Base-by-base conservation (phyloP, 2,113 vertebrate species). In the Elephantulus edwardii region DNA sequence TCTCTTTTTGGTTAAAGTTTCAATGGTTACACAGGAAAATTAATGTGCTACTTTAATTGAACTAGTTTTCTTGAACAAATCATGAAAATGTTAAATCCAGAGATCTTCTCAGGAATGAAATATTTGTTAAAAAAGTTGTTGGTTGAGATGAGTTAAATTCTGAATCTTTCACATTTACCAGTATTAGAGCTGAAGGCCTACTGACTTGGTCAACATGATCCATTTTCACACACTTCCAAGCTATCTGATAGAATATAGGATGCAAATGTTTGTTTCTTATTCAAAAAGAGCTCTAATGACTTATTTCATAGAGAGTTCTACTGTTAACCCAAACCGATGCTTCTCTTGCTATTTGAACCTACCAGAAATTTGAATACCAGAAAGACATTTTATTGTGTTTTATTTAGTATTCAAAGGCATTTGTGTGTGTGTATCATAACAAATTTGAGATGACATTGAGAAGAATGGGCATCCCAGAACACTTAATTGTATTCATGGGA, bases 171-270 rank as follows among this genome's bases (percentile, higher is more conserved):
- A 79, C 93, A 74, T 95, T 94, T 93, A 88, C 11, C 52, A 90
- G 82, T 95, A 76, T 95, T 94, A 95, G 12, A 95, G 5, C 8
- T 80, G 19, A 44, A 90, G 90, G 88, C 81, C n/a, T 87, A 81
- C 58, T 91, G 91, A 94, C 94, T 93, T 93, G 84, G 56, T 79
- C 95, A 95, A 85, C n/a, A 88, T 88, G 75, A 92, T 91, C 52
- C 66, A 93, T 96, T 94, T 0, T 3, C 92, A 92, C 94, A 90
- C 82, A 96, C n/a, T 88, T 94, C 83, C 88, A 97, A 97, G 95
- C 86, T 96, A 91, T 96, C 82, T 93, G 64, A 93, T 95, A 94
- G 97, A 96, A 97, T 75, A 97, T 93, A 97, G 90, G 95, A 96
- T 96, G 91, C 97, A 97, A 96, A 92, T 94, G 97, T 96, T 95